A percentile compares a stretch with the other conserved stretches of the same genome.
Evolutionary conservation across 2,113 vertebrate genomes (phyloP).

Genomic region (Perca schrenkii): DNA sequence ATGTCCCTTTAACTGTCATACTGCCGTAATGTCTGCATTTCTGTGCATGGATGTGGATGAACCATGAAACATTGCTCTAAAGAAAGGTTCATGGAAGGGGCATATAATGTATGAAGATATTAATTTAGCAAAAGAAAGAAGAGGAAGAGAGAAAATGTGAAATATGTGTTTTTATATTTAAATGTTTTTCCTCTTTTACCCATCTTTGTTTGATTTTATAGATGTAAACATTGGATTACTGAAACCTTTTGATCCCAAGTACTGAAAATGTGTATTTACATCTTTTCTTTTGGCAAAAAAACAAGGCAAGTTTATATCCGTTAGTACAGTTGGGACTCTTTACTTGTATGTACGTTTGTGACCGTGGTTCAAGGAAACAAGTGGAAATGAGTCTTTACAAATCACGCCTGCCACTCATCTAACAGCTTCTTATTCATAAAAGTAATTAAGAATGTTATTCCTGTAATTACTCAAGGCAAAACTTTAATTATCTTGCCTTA

Average conservation of each 20-base stretch:
- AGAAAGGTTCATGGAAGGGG: not conserved
- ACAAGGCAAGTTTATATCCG: slow-evolving; percentile 14
- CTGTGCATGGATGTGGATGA: not conserved
- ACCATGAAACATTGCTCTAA: not conserved
- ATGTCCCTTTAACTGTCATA: slow-evolving; percentile 12
- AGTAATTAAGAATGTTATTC: slow-evolving; percentile 22
- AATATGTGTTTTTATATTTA: not conserved
- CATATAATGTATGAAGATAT: not conserved
- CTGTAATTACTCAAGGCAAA: slow-evolving; percentile 49
- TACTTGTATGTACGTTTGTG: not conserved
- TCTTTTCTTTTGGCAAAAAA: slow-evolving; percentile 1
- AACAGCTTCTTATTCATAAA: slow-evolving; percentile 21
- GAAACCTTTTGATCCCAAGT: not conserved
- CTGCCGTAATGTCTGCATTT: too few species aligned
- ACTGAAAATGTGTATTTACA: not conserved
- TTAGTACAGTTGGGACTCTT: slow-evolving; percentile 19
- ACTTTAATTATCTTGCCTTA: slow-evolving; percentile 29
- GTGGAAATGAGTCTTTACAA: slow-evolving; percentile 39
- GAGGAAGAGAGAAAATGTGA: not conserved
- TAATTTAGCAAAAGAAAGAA: slow-evolving; percentile 2
- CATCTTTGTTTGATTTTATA: not conserved
- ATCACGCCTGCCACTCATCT: slow-evolving; percentile 16
- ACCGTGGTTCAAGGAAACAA: slow-evolving; percentile 14
- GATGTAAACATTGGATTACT: not conserved
- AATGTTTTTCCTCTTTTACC: not conserved